These are phyloP conservation scores for Drosophila mettleri DNA, from an alignment of 2,888 invertebrate genomes.

Conservation along the genomic window DNA sequence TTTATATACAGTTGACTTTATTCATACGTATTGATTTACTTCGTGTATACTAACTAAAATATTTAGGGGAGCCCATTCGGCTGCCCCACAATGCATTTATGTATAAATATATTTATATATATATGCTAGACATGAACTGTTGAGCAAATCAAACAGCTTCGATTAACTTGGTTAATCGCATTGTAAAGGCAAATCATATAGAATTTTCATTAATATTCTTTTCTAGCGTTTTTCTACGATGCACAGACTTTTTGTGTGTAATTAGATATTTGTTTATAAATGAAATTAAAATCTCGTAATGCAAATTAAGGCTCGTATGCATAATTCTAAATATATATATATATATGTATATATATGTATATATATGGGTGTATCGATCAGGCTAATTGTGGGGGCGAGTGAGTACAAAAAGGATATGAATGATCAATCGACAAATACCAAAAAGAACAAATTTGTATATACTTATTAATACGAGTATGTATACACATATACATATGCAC, in stretches of 20 bases:
- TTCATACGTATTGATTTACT: conserved; percentile 65
- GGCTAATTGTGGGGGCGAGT: conserved; percentile 20
- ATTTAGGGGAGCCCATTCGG: conserved; percentile 34
- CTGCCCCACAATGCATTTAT: conserved; percentile 38
- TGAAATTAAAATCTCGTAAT: conserved; percentile 19
- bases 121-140: conserved; percentile 67
- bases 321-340: conserved; percentile 30
- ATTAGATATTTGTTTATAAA: conserved; percentile 3
- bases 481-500: conserved; percentile 19
- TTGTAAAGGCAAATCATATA: conserved; percentile 79
- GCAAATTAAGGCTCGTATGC: conserved; percentile 47
- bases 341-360: conserved; percentile 27
- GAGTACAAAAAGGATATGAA: conserved; percentile 32
- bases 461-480: conserved; percentile 40
- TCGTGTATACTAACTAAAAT: conserved; percentile 59
- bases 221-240: conserved; percentile 35
- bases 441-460: conserved; percentile 37
- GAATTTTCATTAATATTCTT: conserved; percentile 46
- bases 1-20: conserved; percentile 79
- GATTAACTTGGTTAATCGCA: conserved; percentile 78
- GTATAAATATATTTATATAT: conserved; percentile 31
- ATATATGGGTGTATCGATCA: conserved; percentile 10
- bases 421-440: conserved; percentile 30
- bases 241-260: conserved; percentile 56
- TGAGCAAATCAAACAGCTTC: conserved; percentile 77